These are phyloP conservation scores for Drosophila lini DNA, from an alignment of 1,140 invertebrate genomes.

Conservation along the genomic window DNA sequence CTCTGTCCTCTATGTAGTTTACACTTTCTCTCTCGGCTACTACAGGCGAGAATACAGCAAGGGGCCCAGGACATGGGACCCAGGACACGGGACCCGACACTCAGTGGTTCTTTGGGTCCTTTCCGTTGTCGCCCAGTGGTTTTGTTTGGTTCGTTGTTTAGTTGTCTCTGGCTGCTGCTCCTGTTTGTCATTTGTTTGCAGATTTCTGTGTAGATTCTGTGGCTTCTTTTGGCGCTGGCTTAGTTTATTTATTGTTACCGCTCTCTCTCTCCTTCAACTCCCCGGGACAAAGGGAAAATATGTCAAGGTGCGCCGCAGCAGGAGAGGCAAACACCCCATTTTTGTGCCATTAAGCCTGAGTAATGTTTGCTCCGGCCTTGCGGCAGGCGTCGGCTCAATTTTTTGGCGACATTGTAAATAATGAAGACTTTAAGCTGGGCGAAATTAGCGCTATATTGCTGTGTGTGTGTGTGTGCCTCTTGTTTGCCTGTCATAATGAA, in stretches of 20 bases:
- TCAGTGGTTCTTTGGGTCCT: slow-evolving; percentile 29
- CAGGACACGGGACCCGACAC: slow-evolving; percentile 13
- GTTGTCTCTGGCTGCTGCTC: slow-evolving; percentile 68
- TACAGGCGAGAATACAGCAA: slow-evolving; percentile 2
- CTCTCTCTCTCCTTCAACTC: slow-evolving; percentile 6
- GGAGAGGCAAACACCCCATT: slow-evolving; percentile 46
- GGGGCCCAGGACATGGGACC: slow-evolving; percentile 17
- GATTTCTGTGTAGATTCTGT: slow-evolving; percentile 79
- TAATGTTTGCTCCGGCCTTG: slow-evolving; percentile 72
- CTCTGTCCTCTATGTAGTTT: slow-evolving; percentile 3
- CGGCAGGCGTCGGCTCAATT: slow-evolving; percentile 67
- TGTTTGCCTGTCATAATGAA: slow-evolving; percentile 67
- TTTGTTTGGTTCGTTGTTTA: slow-evolving; percentile 67
- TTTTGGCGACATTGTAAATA: slow-evolving; percentile 75
- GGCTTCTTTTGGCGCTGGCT: slow-evolving; percentile 77
- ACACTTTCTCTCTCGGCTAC: slow-evolving; percentile 22
- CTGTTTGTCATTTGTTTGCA: slow-evolving; percentile 82
- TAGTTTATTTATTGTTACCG: slow-evolving; percentile 78
- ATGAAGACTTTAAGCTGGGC: slow-evolving; percentile 78
- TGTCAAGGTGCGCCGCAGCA: slow-evolving; percentile 74
- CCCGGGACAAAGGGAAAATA: slow-evolving; percentile 44
- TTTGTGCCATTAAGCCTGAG: slow-evolving; percentile 66
- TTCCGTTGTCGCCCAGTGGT: slow-evolving; percentile 52
- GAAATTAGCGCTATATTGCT: slow-evolving; percentile 68
- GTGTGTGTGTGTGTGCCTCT: slow-evolving; percentile 3